Percentiles rank a stretch among this genome's conserved stretches.
Conservation (phyloP, 2,797 vertebrate genomes). For the Glyptemys insculpta region DNA sequence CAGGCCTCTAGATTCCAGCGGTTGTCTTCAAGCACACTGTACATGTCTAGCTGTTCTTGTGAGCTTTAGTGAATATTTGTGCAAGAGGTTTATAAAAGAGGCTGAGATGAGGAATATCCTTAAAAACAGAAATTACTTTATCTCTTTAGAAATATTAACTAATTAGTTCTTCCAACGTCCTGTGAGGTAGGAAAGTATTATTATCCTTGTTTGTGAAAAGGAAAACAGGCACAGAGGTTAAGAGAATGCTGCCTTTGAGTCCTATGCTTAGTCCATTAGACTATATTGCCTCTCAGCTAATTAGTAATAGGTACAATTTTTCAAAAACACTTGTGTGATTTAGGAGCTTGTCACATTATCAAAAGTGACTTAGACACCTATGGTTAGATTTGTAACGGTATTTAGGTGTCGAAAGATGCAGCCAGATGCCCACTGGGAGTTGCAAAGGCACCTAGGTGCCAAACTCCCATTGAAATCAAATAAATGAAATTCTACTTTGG, state of each 20-base stretch:
- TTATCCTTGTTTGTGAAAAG: background rate
- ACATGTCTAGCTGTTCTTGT: background rate
- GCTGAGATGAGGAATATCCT: background rate
- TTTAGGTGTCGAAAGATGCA: background rate
- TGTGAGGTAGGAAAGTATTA: background rate
- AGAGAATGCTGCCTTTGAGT: background rate
- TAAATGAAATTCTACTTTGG: background rate
- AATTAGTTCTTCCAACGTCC: background rate
- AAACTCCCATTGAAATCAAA: background rate
- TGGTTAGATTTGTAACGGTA: background rate
- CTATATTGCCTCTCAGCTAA: fast-evolving
- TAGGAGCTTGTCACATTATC: background rate
- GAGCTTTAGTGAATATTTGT: background rate
- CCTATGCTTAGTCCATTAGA: too few relatives aligned
- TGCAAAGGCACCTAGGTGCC: background rate
- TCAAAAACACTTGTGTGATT: background rate
- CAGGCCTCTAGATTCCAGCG: background rate
- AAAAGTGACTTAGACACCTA: background rate
- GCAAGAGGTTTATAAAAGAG: background rate
- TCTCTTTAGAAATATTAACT: background rate
- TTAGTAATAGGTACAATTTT: background rate
- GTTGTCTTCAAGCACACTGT: background rate
- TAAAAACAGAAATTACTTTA: background rate
- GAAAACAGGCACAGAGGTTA: background rate
- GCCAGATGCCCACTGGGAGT: background rate